phyloP scores from a whole-genome alignment of 2,113 vertebrate species.

The Oncorhynchus mykiss region DNA sequence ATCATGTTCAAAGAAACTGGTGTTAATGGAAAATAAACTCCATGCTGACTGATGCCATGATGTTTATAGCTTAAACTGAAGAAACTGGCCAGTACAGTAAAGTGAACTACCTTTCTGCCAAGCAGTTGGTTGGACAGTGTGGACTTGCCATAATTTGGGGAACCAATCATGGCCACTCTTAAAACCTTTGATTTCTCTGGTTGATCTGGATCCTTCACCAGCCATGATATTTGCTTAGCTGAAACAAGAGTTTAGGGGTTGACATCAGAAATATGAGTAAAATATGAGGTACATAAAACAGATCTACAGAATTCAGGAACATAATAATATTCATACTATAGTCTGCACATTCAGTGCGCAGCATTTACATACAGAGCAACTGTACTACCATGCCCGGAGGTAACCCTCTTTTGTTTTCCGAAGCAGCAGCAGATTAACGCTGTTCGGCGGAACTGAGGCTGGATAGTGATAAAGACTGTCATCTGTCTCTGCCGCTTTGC shows the following conservation, averaged over 20 bases:
- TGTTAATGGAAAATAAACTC: neutral
- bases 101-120: conserved; percentile 82
- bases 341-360: too few relatives aligned
- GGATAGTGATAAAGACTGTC: conserved; percentile 41
- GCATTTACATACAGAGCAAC: too few relatives aligned
- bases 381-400: neutral
- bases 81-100: neutral
- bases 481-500: conserved; percentile 47
- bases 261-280: neutral
- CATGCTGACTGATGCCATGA: neutral
- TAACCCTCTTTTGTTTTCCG: conserved; percentile 13
- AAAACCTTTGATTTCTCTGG: conserved; percentile 81
- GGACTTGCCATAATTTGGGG: conserved; percentile 94
- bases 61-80: neutral
- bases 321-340: too few relatives aligned
- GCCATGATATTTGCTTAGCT: conserved; percentile 78
- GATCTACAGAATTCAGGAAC: too few relatives aligned
- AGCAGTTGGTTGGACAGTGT: conserved; percentile 90
- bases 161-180: conserved; percentile 85
- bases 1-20: neutral
- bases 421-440: conserved; percentile 53
- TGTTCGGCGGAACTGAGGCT: conserved; percentile 59
- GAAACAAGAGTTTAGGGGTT: conserved; percentile 4
- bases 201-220: conserved; percentile 80
- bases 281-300: neutral